Evolutionary conservation across 2,888 invertebrate genomes (phyloP).

Genomic region (Idaea biselata): DNA sequence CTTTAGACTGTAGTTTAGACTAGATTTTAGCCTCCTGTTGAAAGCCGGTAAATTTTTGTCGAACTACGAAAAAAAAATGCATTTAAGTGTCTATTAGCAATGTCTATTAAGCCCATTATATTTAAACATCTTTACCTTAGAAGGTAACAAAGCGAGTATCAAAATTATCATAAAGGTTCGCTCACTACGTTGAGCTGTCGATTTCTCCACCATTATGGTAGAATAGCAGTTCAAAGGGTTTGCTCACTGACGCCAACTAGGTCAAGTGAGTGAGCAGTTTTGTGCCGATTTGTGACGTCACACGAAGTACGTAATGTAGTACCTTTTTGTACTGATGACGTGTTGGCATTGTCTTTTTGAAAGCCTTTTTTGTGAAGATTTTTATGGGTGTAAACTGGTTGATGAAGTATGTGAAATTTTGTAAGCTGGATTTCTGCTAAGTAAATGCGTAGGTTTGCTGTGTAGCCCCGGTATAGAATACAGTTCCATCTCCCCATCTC

Average conservation of each 20-base stretch:
- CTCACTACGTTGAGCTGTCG: not conserved
- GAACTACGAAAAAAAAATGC: too few species aligned
- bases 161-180: conserved; percentile 1
- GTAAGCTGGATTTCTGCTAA: too few species aligned
- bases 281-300: conserved; percentile 36
- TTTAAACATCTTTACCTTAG: not conserved
- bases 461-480: too few species aligned
- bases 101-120: not conserved
- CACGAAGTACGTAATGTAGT: conserved; percentile 28
- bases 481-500: too few species aligned
- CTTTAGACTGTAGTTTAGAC: too few species aligned
- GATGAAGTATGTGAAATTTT: not conserved
- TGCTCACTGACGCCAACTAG: conserved; percentile 41
- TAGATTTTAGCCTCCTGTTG: too few species aligned
- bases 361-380: not conserved
- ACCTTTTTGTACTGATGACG: conserved; percentile 1
- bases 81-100: too few species aligned
- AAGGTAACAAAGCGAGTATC: not conserved
- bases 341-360: not conserved
- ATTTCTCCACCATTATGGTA: not conserved
- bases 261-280: conserved; percentile 43
- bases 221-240: conserved; percentile 31
- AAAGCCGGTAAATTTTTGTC: too few species aligned
- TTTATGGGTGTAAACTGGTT: not conserved
- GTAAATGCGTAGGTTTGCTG: too few species aligned